Base-by-base conservation (phyloP, 2,797 vertebrate genomes). In the Melanotaenia maccullochi region DNA sequence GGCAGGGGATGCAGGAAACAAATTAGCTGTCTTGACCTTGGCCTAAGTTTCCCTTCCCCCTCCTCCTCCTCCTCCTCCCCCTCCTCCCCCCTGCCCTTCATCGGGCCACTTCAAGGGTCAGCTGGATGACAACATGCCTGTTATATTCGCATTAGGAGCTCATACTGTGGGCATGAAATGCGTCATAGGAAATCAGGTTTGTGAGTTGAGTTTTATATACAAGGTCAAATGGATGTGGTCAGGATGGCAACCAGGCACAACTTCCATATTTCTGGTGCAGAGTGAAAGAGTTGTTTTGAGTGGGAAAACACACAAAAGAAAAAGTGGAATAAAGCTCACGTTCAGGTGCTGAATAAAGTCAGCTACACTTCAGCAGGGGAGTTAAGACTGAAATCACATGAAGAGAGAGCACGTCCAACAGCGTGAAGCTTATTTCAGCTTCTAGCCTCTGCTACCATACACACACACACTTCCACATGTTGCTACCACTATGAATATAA, bases 1-100 rank as follows among this genome's bases (percentile, higher is more conserved):
- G 51, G 81, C 88, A 87, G 90, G 89, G 91, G 90, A 92, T 73
- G 75, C 91, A 92, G 93, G 93, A 93, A 93, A 93, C 93, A 94
- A 94, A 95, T 95, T 93, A 92, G 93, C 93, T 94, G 93, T 94
- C 92, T 94, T 95, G 93, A 95, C 94, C 94, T 94, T 93, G 93
- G 93, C 91, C 90, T 88, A 85, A 91, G 91, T 93, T 93, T 93
- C 86, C 88, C 82, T 91, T 90, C 90, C 85, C 89, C 81, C 85
- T 90, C 77, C 86, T 78, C 66, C 73, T 83, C 54, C 81, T 86
- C 83, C 81, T 89, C 80, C 85, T 82, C 75, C 73, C 77, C 60
- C 83, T 42, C 68, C 73, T 60, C 71, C 84, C 65, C 67, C 64
- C 55, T 68, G 68, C 77, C 87, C 90, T 91, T 90, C 90, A 87